Evolutionary conservation across 2,888 invertebrate genomes (phyloP).

Genomic region (Dasysyrphus tricinctus): DNA sequence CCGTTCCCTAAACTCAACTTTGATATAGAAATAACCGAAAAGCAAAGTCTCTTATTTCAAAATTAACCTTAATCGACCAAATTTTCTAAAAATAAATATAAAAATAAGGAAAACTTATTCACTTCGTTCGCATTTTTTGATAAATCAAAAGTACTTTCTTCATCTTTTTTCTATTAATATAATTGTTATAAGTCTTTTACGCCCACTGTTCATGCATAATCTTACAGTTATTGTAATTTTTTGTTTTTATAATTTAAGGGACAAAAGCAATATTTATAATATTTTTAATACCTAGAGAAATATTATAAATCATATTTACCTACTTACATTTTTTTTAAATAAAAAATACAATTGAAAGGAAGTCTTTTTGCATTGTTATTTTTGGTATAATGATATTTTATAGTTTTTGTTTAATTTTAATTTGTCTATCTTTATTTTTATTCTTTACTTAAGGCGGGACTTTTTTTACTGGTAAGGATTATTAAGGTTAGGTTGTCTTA

Average conservation of each 20-base stretch:
- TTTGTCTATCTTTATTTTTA: constrained; percentile 33
- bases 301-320: background rate
- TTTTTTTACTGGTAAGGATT: constrained; percentile 76
- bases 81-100: too few species aligned
- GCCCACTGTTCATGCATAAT: constrained; percentile 34
- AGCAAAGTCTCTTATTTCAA: too few species aligned
- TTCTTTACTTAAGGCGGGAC: constrained; percentile 75
- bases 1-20: too few species aligned
- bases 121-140: background rate
- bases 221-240: background rate
- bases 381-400: constrained; percentile 44
- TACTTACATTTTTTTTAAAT: background rate
- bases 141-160: constrained; percentile 27
- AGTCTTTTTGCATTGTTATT: constrained; percentile 42
- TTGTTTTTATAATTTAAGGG: background rate
- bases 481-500: constrained; percentile 56
- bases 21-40: too few species aligned
- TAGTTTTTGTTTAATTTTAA: constrained; percentile 39
- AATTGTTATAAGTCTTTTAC: constrained; percentile 5
- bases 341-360: constrained; percentile 47
- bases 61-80: too few species aligned
- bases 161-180: background rate
- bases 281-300: constrained; percentile 8
- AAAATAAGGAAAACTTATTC: too few species aligned
- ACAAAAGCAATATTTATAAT: background rate